A percentile compares a stretch with the other conserved stretches of the same genome.
Conservation (phyloP, 2,797 vertebrate species). For the Clarias fuscus region DNA sequence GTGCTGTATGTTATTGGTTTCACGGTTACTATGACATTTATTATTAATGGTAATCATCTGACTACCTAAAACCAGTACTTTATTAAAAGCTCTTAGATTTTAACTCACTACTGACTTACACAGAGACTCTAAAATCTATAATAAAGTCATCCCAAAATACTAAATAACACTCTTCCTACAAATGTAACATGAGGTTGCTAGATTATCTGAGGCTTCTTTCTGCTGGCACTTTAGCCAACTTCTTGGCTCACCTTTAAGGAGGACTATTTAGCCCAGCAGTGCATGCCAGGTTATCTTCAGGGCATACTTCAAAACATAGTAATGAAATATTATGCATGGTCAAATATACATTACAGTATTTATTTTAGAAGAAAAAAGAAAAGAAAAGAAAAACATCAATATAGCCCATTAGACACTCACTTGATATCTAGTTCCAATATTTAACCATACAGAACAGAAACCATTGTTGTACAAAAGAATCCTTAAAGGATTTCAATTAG, state of each 20-base stretch:
- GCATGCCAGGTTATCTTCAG: not conserved
- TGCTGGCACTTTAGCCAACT: slow-evolving; percentile 49
- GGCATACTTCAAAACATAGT: not conserved
- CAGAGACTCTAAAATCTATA: slow-evolving; percentile 54
- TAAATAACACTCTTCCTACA: slow-evolving; percentile 64
- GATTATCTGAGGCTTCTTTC: slow-evolving; percentile 61
- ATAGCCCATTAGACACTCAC: not conserved
- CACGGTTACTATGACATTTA: not conserved
- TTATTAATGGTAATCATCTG: not conserved
- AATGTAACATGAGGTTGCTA: slow-evolving; percentile 67
- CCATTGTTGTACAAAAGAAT: not conserved
- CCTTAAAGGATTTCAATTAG: not conserved
- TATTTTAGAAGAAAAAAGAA: not conserved
- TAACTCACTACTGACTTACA: slow-evolving; percentile 36
- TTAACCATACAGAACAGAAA: not conserved
- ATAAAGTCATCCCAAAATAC: slow-evolving; percentile 66
- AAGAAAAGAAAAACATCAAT: not conserved
- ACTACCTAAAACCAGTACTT: not conserved
- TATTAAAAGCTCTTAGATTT: not conserved
- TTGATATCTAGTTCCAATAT: not conserved
- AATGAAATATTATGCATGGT: not conserved
- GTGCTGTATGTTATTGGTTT: not conserved
- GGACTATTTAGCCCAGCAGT: not conserved
- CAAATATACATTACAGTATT: not conserved
- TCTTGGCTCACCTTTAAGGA: slow-evolving; percentile 21